Percentiles rank a stretch among this genome's conserved stretches.
Conservation (phyloP, 1,140 invertebrate species). For the Stegodyphus mimosarum region DNA sequence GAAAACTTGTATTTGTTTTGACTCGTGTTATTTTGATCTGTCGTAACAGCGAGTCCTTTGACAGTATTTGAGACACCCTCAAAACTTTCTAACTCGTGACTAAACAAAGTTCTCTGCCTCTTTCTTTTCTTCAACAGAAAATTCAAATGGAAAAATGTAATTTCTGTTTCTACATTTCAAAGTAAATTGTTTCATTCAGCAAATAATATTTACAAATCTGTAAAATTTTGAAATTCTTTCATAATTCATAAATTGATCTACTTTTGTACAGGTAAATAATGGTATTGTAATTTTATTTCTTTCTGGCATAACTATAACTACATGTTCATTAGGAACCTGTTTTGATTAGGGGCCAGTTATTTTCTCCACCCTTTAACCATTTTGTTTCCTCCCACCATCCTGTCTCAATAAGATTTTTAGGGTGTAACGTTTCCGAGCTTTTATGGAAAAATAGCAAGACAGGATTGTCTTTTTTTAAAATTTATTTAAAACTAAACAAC, state of each 20-base stretch:
- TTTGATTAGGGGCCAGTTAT: not conserved
- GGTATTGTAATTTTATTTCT: not conserved
- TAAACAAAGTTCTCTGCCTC: not conserved
- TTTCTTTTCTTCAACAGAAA: not conserved
- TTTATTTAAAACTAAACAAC: too few species aligned
- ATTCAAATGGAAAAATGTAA: not conserved
- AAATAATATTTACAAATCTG: not conserved
- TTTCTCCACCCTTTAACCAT: not conserved
- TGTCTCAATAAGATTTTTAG: not conserved
- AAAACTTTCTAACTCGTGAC: not conserved
- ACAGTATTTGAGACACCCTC: not conserved
- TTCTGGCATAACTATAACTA: not conserved
- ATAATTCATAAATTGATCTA: not conserved
- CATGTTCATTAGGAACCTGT: not conserved
- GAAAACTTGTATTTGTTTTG: slow-evolving; percentile 18
- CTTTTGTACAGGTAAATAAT: not conserved
- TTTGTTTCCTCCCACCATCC: not conserved
- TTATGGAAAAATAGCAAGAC: too few species aligned
- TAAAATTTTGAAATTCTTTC: not conserved
- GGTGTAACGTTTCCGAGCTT: too few species aligned
- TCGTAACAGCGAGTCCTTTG: not conserved
- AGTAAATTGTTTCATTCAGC: not conserved
- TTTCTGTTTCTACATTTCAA: not conserved
- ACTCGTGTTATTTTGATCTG: not conserved
- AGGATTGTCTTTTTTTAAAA: too few species aligned